phyloP scores from a whole-genome alignment of 2,113 vertebrate species.

The Tamias sibiricus region DNA sequence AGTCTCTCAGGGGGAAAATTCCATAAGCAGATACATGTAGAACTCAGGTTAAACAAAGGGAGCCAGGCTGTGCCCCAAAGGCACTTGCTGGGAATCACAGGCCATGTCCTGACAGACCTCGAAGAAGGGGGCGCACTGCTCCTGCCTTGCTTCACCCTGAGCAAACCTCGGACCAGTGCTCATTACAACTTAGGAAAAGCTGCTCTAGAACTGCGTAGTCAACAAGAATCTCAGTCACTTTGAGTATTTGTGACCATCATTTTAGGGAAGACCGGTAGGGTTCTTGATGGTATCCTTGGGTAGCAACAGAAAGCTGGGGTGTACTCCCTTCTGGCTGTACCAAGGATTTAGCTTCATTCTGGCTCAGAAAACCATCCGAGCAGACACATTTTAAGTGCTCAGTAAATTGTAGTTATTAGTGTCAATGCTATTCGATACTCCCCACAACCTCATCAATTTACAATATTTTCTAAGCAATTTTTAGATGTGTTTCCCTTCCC shows the following conservation, averaged over 20 bases:
- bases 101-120: background rate
- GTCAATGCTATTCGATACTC: background rate
- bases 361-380: background rate
- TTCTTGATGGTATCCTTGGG: no score
- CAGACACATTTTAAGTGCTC: background rate
- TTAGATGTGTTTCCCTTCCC: background rate
- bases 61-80: background rate
- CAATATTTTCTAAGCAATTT: background rate
- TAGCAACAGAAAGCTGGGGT: no score
- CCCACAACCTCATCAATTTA: background rate
- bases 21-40: background rate
- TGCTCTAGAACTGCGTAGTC: background rate
- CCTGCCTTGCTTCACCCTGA: background rate
- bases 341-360: no score
- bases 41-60: background rate
- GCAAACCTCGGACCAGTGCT: background rate
- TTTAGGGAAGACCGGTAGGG: background rate
- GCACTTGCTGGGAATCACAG: fast-evolving
- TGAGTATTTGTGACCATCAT: background rate
- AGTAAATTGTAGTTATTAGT: background rate
- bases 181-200: background rate
- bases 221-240: background rate
- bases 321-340: no score
- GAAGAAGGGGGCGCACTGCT: background rate
- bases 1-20: background rate